These are phyloP conservation scores for Cheilosia soror DNA, from an alignment of 2,888 invertebrate species.

Conservation along the genomic window DNA sequence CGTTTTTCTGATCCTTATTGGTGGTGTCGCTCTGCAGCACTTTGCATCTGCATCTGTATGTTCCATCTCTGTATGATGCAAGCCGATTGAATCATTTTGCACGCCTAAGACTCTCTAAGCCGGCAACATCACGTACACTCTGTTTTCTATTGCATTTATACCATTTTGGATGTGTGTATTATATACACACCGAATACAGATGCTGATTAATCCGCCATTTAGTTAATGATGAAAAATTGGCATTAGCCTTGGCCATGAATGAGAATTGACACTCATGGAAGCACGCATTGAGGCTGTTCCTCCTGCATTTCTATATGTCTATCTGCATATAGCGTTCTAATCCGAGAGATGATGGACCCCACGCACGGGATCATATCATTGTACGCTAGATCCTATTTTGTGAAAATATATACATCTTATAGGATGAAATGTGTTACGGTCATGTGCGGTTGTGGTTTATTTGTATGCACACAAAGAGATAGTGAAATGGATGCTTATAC, in stretches of 20 bases:
- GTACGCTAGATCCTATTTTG: conserved; percentile 67
- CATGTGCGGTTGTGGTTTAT: conserved; percentile 62
- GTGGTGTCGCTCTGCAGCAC: conserved; percentile 6
- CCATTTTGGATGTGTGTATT: not conserved
- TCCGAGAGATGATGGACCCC: conserved; percentile 63
- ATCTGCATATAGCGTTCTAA: conserved; percentile 26
- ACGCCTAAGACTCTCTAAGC: conserved; percentile 67
- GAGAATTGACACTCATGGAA: conserved; percentile 66
- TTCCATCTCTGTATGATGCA: not conserved
- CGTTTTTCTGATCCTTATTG: conserved; percentile 60
- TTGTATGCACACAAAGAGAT: conserved; percentile 22
- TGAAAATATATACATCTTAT: conserved; percentile 24
- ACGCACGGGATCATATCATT: conserved; percentile 70
- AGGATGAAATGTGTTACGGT: conserved; percentile 63
- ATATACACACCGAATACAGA: conserved; percentile 44
- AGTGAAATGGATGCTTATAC: conserved; percentile 53
- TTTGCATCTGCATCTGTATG: not conserved
- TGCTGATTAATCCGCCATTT: conserved; percentile 73
- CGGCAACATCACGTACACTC: conserved; percentile 53
- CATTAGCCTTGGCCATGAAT: conserved; percentile 73
- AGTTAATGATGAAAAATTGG: conserved; percentile 74
- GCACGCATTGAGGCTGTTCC: conserved; percentile 50
- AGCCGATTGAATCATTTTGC: conserved; percentile 70
- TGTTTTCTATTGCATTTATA: conserved; percentile 14
- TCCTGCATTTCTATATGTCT: not conserved